Conservation (phyloP, 2,797 vertebrate genomes). For the Chrosomus eos region DNA sequence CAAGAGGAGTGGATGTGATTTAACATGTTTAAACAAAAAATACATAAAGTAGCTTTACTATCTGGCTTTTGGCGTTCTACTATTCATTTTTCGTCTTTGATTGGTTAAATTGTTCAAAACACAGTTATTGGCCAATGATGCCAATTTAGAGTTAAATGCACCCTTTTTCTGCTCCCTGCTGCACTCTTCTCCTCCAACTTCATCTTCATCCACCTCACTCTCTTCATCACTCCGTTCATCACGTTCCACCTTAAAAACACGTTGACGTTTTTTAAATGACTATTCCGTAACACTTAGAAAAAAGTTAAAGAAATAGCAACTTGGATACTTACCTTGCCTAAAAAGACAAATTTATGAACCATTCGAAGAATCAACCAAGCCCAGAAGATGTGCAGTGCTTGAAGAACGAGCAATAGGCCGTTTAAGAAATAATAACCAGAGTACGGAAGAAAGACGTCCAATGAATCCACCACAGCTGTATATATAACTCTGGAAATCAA, state of each 20-base stretch:
- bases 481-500: conserved; percentile 82
- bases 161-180: conserved; percentile 67
- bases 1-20: background rate
- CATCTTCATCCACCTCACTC: conserved; percentile 80
- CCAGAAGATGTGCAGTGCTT: conserved; percentile 92
- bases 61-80: conserved; percentile 74
- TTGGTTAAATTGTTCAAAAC: conserved; percentile 74
- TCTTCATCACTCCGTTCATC: conserved; percentile 93
- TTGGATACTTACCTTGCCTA: conserved; percentile 82
- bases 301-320: background rate
- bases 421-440: conserved; percentile 93
- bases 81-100: conserved; percentile 71
- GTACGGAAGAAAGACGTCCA: conserved; percentile 81
- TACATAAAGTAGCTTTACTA: conserved; percentile 62
- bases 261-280: background rate
- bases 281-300: background rate
- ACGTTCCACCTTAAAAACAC: conserved; percentile 81
- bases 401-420: conserved; percentile 82
- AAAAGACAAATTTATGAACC: conserved; percentile 83
- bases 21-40: background rate
- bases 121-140: conserved; percentile 76
- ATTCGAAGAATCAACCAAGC: conserved; percentile 91
- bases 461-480: conserved; percentile 82
- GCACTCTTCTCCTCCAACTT: conserved; percentile 67
- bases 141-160: conserved; percentile 71